Percentiles rank a stretch among this genome's conserved stretches.
phyloP scores from a whole-genome alignment of 1,140 invertebrate genomes.

The Hermetia illucens region DNA sequence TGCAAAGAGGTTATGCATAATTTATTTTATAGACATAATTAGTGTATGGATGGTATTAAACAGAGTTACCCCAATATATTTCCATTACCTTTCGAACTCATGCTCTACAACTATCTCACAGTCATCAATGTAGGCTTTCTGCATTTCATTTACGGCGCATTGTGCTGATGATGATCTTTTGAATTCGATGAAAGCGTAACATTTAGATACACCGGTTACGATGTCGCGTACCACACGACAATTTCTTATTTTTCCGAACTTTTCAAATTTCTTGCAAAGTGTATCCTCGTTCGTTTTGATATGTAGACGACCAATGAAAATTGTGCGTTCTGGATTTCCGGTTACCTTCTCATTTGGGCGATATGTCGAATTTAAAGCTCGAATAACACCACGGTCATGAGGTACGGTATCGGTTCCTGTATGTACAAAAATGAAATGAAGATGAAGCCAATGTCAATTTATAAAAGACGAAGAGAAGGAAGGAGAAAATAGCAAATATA shows the following conservation, averaged over 20 bases:
- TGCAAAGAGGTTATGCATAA: neutral
- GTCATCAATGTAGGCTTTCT: conserved; percentile 40
- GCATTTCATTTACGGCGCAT: conserved; percentile 41
- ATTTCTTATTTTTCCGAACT: conserved; percentile 49
- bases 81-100: conserved; percentile 38
- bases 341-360: conserved; percentile 47
- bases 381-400: conserved; percentile 62
- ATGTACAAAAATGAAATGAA: conserved; percentile 4
- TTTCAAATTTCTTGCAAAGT: conserved; percentile 44
- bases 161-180: conserved; percentile 42
- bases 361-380: conserved; percentile 59
- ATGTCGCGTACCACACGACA: conserved; percentile 61
- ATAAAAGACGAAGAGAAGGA: neutral
- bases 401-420: conserved; percentile 61
- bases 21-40: neutral
- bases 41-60: neutral
- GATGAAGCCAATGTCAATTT: conserved; percentile 1
- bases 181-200: conserved; percentile 80
- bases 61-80: neutral
- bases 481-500: conserved; percentile 1
- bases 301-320: conserved; percentile 68
- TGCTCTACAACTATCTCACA: conserved; percentile 55
- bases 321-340: conserved; percentile 53
- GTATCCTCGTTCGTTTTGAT: conserved; percentile 49
- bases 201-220: conserved; percentile 65